These are phyloP conservation scores for Gallinago solitaria DNA, from an alignment of 2,797 vertebrate species.

Conservation along the genomic window DNA sequence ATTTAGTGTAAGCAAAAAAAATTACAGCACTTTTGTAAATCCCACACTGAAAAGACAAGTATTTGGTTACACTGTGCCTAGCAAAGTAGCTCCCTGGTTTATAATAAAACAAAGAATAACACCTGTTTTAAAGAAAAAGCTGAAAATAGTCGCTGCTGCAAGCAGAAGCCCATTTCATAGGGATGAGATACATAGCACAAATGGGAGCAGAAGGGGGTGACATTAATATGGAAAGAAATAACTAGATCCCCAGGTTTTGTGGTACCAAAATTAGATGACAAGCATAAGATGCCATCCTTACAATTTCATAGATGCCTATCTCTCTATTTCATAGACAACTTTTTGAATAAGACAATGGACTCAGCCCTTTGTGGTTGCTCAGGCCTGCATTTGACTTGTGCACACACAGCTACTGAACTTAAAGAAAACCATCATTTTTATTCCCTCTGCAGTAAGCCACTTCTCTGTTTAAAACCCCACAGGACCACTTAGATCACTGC, in stretches of 20 bases:
- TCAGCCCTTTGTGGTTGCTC: not conserved
- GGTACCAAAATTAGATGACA: not conserved
- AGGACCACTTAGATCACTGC: not conserved
- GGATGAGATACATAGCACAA: not conserved
- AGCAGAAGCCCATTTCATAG: not conserved
- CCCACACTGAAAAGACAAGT: not conserved
- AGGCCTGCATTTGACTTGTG: not conserved
- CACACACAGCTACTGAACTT: not conserved
- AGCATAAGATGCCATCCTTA: not conserved
- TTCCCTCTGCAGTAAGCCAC: not conserved
- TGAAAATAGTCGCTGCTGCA: not conserved
- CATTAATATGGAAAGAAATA: not conserved
- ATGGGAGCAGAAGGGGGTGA: not conserved
- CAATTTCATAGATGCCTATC: not conserved
- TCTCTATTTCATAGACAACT: not conserved
- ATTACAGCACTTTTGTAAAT: not conserved
- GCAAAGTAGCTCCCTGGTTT: not conserved
- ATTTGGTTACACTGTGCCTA: not conserved
- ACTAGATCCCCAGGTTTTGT: not conserved
- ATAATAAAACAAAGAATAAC: not conserved
- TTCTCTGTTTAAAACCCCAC: not conserved
- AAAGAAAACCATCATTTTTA: not conserved
- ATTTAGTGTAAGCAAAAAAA: not conserved
- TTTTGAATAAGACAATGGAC: not conserved
- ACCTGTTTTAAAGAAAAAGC: not conserved